A percentile compares a stretch with the other conserved stretches of the same genome.
Conservation (phyloP, 2,888 invertebrate genomes). For the Cantharis lateralis region DNA sequence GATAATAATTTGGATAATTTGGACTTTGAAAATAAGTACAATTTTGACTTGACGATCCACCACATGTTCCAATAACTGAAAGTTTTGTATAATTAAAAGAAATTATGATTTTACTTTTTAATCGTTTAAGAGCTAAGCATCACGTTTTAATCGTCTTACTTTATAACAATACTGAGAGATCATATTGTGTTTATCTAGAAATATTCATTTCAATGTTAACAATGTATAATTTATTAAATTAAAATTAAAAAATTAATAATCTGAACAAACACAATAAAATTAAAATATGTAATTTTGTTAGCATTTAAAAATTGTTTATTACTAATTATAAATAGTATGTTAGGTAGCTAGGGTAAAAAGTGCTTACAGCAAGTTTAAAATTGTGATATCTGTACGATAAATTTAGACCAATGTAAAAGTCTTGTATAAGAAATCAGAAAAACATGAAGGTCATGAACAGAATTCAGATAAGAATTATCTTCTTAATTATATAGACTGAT, state of each 20-base stretch:
- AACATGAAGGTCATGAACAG: not conserved
- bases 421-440: not conserved
- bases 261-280: not conserved
- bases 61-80: conserved; percentile 70
- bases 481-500: no score
- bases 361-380: no score
- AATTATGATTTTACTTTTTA: not conserved
- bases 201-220: not conserved
- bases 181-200: not conserved
- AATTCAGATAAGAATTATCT: no score
- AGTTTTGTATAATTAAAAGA: conserved; percentile 16
- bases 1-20: conserved; percentile 63
- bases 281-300: no score
- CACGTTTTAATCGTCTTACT: not conserved
- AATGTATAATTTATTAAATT: not conserved
- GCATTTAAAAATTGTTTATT: no score
- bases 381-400: no score
- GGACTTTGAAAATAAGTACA: conserved; percentile 76
- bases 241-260: not conserved
- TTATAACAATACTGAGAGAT: not conserved
- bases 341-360: no score
- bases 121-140: not conserved
- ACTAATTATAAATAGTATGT: no score
- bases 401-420: no score
- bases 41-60: conserved; percentile 64